These are phyloP conservation scores for Verasper variegatus DNA, from an alignment of 2,113 vertebrate species.

Conservation along the genomic window DNA sequence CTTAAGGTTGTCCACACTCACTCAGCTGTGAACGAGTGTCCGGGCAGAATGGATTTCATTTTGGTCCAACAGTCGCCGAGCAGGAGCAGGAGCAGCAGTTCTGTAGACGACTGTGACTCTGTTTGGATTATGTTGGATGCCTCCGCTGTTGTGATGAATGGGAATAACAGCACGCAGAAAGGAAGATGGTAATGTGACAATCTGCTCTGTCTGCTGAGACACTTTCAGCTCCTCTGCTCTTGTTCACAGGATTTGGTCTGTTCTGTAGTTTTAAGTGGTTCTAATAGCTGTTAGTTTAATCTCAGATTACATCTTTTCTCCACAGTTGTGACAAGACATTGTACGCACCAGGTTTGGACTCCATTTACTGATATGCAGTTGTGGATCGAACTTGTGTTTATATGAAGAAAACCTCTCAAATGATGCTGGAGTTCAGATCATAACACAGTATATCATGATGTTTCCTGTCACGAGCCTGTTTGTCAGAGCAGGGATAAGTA, in stretches of 20 bases:
- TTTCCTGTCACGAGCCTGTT: background rate
- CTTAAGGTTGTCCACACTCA: conserved; percentile 46
- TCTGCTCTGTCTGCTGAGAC: conserved; percentile 11
- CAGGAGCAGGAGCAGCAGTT: conserved; percentile 36
- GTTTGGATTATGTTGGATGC: conserved; percentile 62
- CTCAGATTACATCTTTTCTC: background rate
- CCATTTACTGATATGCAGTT: background rate
- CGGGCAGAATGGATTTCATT: conserved; percentile 60
- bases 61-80: conserved; percentile 21
- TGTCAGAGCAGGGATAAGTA: too few relatives aligned
- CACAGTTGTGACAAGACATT: background rate
- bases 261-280: too few relatives aligned
- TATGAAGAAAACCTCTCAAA: background rate
- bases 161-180: conserved; percentile 39
- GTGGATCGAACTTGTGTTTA: conserved; percentile 6
- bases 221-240: background rate
- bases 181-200: conserved; percentile 73
- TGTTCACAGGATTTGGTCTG: background rate
- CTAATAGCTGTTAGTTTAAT: background rate
- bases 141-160: conserved; percentile 42
- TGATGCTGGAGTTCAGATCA: background rate
- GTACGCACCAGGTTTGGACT: background rate
- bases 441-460: conserved; percentile 1
- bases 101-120: conserved; percentile 21
- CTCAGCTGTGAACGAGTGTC: conserved; percentile 44